phyloP scores from a whole-genome alignment of 1,140 invertebrate genomes.

The Dendroctonus valens region DNA sequence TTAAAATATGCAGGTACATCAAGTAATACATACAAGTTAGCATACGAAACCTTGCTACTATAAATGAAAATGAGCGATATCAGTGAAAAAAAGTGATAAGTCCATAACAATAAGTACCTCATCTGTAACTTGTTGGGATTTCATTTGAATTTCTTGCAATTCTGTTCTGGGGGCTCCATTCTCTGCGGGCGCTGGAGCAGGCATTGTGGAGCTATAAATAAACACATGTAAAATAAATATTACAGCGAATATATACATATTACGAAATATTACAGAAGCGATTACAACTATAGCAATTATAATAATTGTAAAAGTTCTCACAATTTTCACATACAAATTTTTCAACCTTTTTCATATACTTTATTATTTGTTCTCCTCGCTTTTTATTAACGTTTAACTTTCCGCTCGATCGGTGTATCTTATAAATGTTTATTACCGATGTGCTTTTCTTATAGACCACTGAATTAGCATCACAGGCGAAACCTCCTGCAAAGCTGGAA shows the following conservation, averaged over 20 bases:
- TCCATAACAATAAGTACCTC: slow-evolving; percentile 63
- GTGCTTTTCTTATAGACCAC: no score
- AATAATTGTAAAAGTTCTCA: no score
- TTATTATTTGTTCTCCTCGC: not conserved
- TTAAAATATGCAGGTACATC: not conserved
- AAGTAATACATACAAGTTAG: not conserved
- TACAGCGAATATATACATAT: no score
- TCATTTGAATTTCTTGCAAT: slow-evolving; percentile 86
- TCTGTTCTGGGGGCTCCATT: slow-evolving; percentile 78
- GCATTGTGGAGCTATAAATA: slow-evolving; percentile 50
- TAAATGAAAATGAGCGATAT: not conserved
- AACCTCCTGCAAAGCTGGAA: no score
- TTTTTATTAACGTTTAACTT: not conserved
- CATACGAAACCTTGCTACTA: not conserved
- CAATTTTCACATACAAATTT: not conserved
- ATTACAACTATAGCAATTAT: no score
- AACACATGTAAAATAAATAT: no score
- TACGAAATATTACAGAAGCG: no score
- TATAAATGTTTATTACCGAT: no score
- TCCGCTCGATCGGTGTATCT: no score
- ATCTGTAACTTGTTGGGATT: slow-evolving; percentile 84
- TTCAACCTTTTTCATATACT: not conserved
- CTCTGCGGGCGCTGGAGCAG: slow-evolving; percentile 62
- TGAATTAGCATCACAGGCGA: no score
- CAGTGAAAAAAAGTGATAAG: not conserved